Conservation (phyloP, 2,113 vertebrate species). For the Vidua macroura region DNA sequence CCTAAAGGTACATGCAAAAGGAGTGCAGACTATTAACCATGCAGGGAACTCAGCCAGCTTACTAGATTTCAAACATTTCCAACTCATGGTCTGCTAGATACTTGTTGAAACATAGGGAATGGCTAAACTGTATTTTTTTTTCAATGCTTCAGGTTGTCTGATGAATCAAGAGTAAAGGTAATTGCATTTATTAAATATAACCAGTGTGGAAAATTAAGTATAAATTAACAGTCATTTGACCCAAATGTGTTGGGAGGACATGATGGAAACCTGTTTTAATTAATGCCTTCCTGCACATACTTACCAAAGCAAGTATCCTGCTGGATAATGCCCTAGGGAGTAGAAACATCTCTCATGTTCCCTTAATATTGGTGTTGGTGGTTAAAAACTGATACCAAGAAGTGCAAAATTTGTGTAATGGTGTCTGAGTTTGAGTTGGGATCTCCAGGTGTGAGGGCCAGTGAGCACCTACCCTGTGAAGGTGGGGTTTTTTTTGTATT, state of each 20-base stretch:
- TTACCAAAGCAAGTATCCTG: not conserved
- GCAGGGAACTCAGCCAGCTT: not conserved
- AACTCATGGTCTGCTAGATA: not conserved
- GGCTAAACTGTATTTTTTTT: not conserved
- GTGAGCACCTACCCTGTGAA: not conserved
- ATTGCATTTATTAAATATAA: not conserved
- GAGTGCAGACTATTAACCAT: not conserved
- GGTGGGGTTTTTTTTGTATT: not conserved
- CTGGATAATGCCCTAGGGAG: not conserved
- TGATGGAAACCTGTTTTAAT: not conserved
- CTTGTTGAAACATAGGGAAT: not conserved
- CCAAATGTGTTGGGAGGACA: not conserved
- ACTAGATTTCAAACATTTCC: not conserved
- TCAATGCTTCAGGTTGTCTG: not conserved
- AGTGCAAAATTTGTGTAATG: not conserved
- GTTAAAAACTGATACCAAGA: not conserved
- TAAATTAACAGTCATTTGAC: not conserved
- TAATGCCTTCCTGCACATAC: not conserved
- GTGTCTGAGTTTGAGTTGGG: not conserved
- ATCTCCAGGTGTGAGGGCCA: not conserved
- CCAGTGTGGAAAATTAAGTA: not conserved
- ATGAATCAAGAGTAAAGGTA: not conserved
- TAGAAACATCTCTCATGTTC: not conserved
- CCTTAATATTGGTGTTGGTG: not conserved
- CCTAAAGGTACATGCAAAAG: not conserved